phyloP scores from a whole-genome alignment of 2,113 vertebrate species.

The Mesoclemmys tuberculata region DNA sequence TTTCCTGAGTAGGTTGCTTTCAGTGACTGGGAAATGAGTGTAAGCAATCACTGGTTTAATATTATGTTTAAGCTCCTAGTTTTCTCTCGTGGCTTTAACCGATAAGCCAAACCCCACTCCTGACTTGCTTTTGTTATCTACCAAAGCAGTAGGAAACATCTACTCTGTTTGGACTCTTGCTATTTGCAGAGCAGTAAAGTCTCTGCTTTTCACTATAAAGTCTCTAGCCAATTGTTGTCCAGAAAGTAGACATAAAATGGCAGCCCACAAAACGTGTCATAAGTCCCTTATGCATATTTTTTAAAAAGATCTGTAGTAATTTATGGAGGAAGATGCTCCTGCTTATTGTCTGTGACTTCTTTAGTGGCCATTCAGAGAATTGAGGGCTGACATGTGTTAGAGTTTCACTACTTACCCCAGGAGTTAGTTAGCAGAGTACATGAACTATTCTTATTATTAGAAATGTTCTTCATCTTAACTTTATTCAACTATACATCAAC shows the following conservation, averaged over 20 bases:
- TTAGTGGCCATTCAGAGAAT: neutral
- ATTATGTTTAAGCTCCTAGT: neutral
- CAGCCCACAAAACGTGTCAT: neutral
- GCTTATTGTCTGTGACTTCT: neutral
- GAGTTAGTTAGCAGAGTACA: neutral
- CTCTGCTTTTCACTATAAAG: fast-evolving
- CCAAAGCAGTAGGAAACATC: neutral
- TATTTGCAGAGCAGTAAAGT: neutral
- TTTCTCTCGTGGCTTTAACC: slow-evolving; percentile 18
- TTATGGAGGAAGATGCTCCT: neutral
- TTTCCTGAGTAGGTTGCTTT: slow-evolving; percentile 38
- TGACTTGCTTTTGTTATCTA: neutral
- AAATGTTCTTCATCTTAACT: neutral
- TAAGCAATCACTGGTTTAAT: slow-evolving; percentile 8
- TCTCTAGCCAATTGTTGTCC: neutral
- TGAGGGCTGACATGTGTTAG: neutral
- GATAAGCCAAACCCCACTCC: neutral
- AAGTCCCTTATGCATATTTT: neutral
- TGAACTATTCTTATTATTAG: fast-evolving
- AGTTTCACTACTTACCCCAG: neutral
- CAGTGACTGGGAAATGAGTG: neutral
- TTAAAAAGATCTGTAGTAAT: neutral
- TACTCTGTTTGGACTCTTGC: neutral
- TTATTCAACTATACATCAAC: neutral
- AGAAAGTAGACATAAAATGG: neutral